These are phyloP conservation scores for Sebastes cheni DNA, from an alignment of 2,797 vertebrate genomes.

Conservation along the genomic window DNA sequence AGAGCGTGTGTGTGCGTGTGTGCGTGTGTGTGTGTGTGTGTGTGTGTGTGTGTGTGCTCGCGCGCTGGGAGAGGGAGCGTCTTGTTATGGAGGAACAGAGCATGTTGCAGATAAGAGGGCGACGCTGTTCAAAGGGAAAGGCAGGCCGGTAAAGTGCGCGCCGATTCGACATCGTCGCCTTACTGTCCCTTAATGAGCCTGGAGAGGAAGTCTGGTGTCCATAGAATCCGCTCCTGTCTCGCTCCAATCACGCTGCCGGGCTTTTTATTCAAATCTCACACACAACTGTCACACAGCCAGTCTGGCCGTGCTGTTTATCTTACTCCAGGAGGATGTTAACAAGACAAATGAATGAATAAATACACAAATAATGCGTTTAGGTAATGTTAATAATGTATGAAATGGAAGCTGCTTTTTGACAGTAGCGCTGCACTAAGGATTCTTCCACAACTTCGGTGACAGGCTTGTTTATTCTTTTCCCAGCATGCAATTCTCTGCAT, in stretches of 20 bases:
- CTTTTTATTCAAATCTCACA: slow-evolving; percentile 81
- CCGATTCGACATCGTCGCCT: slow-evolving; percentile 78
- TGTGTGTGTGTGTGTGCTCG: not conserved
- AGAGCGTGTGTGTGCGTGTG: slow-evolving; percentile 29
- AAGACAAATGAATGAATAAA: slow-evolving; percentile 85
- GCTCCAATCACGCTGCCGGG: slow-evolving; percentile 75
- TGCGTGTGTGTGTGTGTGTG: not conserved
- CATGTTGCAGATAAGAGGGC: slow-evolving; percentile 83
- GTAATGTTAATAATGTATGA: slow-evolving; percentile 84
- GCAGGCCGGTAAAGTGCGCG: slow-evolving; percentile 78
- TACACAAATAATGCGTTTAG: slow-evolving; percentile 82
- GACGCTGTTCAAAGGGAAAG: slow-evolving; percentile 80
- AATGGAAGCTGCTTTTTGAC: slow-evolving; percentile 77
- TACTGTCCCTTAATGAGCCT: slow-evolving; percentile 85
- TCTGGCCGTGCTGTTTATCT: slow-evolving; percentile 77
- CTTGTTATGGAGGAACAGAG: slow-evolving; percentile 85
- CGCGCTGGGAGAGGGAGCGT: slow-evolving; percentile 49
- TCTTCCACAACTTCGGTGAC: slow-evolving; percentile 73
- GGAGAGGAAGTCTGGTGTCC: slow-evolving; percentile 75
- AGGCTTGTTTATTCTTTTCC: slow-evolving; percentile 75
- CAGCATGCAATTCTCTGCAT: slow-evolving; percentile 68
- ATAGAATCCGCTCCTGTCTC: slow-evolving; percentile 72
- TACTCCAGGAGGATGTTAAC: slow-evolving; percentile 81
- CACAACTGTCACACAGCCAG: slow-evolving; percentile 75
- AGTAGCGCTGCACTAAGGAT: slow-evolving; percentile 68